A percentile compares a stretch with the other conserved stretches of the same genome.
Evolutionary conservation across 2,797 vertebrate genomes (phyloP).

Genomic region (Acomys russatus): DNA sequence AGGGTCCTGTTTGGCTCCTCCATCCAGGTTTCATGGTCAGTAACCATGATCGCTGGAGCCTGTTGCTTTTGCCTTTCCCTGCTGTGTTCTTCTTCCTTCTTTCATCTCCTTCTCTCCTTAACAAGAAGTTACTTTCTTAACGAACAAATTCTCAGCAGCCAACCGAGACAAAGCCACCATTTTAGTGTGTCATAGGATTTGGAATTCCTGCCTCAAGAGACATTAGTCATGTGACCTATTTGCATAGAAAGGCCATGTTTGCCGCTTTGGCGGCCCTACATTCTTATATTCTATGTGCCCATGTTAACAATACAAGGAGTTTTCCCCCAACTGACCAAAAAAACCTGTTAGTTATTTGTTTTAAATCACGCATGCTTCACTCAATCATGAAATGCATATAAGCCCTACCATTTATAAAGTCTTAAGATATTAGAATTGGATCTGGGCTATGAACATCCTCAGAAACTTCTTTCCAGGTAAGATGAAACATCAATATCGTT

Average conservation of each 20-base stretch:
- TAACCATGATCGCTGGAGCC: not conserved
- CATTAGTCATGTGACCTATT: not conserved
- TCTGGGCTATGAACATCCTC: not conserved
- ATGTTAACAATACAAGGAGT: not conserved
- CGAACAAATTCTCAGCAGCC: not conserved
- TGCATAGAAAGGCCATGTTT: not conserved
- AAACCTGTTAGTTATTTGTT: not conserved
- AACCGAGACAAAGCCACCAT: not conserved
- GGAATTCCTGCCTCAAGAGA: not conserved
- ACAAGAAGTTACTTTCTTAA: not conserved
- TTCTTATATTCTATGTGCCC: not conserved
- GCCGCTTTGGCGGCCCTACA: not conserved
- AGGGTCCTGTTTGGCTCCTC: not conserved
- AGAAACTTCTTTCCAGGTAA: not conserved
- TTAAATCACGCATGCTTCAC: not conserved
- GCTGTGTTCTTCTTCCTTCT: not conserved
- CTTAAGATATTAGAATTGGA: not conserved
- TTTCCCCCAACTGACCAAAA: not conserved
- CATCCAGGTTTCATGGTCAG: not conserved
- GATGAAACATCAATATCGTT: conserved; percentile 15
- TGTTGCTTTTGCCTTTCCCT: not conserved
- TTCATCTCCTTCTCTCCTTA: not conserved
- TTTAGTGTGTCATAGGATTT: not conserved
- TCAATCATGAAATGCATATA: not conserved
- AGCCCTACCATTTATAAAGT: not conserved